Evolutionary conservation across 2,113 vertebrate species (phyloP).

Genomic region (Apeltes quadracus): DNA sequence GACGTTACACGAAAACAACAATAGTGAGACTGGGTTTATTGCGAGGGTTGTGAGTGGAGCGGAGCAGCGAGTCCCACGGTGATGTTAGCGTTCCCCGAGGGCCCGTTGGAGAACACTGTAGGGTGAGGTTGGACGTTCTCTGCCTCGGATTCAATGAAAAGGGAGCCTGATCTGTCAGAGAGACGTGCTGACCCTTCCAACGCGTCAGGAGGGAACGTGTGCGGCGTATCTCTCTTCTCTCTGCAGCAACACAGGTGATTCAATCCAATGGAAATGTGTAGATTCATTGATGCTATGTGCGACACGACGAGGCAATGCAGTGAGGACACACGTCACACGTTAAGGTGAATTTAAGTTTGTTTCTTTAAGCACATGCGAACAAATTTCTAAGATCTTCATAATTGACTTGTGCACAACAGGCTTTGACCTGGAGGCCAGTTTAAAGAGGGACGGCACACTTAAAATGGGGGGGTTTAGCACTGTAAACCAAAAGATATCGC

Average conservation of each 20-base stretch:
- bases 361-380: neutral
- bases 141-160: slow-evolving; percentile 62
- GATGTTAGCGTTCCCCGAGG: slow-evolving; percentile 58
- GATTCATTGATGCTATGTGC: slow-evolving; percentile 69
- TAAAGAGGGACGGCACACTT: neutral
- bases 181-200: slow-evolving; percentile 58
- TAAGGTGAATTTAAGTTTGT: slow-evolving; percentile 18
- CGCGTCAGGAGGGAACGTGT: slow-evolving; percentile 52
- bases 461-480: neutral
- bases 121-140: slow-evolving; percentile 70
- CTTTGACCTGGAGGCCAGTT: neutral
- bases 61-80: slow-evolving; percentile 61
- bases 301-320: slow-evolving; percentile 36
- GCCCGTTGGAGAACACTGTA: slow-evolving; percentile 57
- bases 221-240: slow-evolving; percentile 54
- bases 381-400: neutral
- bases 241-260: slow-evolving; percentile 49
- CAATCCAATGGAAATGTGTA: slow-evolving; percentile 61
- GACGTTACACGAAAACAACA: slow-evolving; percentile 7
- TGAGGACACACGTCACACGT: slow-evolving; percentile 23
- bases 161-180: slow-evolving; percentile 47
- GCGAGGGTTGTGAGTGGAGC: slow-evolving; percentile 36
- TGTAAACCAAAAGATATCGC: neutral
- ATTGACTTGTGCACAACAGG: neutral
- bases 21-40: neutral